A percentile compares a stretch with the other conserved stretches of the same genome.
Evolutionary conservation across 1,140 invertebrate genomes (phyloP).

Genomic region (Drosophila eugracilis): DNA sequence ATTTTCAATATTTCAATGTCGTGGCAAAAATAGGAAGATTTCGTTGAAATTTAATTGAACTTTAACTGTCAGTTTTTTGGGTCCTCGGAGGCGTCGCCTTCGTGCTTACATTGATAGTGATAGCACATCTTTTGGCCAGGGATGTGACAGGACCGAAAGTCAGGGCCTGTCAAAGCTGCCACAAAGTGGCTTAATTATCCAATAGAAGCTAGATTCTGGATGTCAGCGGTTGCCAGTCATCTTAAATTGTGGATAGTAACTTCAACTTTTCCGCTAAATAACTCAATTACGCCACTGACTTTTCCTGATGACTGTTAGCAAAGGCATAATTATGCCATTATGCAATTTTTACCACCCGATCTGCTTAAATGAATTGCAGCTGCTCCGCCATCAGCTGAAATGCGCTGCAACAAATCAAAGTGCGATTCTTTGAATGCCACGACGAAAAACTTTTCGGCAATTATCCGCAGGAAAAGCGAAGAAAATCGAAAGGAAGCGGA

Average conservation of each 20-base stretch:
- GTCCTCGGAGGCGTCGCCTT: neutral
- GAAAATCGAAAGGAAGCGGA: neutral
- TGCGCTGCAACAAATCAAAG: slow-evolving; percentile 66
- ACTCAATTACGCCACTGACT: slow-evolving; percentile 57
- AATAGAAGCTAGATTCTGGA: slow-evolving; percentile 67
- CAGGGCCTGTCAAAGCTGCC: slow-evolving; percentile 77
- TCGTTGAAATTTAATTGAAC: slow-evolving; percentile 73
- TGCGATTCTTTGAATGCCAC: slow-evolving; percentile 50
- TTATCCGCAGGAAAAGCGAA: slow-evolving; percentile 43
- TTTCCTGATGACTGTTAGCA: neutral
- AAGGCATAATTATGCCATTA: slow-evolving; percentile 67
- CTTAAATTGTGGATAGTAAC: slow-evolving; percentile 59
- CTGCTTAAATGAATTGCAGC: slow-evolving; percentile 66
- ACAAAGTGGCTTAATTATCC: slow-evolving; percentile 82
- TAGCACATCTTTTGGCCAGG: slow-evolving; percentile 10
- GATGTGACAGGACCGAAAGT: slow-evolving; percentile 73
- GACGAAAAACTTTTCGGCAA: slow-evolving; percentile 71
- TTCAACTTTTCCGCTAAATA: slow-evolving; percentile 65
- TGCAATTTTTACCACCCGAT: slow-evolving; percentile 43
- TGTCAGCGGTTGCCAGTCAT: slow-evolving; percentile 72
- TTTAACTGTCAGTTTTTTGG: slow-evolving; percentile 58
- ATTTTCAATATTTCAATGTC: slow-evolving; percentile 69
- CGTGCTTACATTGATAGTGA: neutral
- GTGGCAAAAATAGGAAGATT: slow-evolving; percentile 36
- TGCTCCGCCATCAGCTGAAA: slow-evolving; percentile 32